Evolutionary conservation across 2,888 invertebrate genomes (phyloP), one percentile per base, ranked within the genome.

Genomic region (Coleophora flavipennella): DNA sequence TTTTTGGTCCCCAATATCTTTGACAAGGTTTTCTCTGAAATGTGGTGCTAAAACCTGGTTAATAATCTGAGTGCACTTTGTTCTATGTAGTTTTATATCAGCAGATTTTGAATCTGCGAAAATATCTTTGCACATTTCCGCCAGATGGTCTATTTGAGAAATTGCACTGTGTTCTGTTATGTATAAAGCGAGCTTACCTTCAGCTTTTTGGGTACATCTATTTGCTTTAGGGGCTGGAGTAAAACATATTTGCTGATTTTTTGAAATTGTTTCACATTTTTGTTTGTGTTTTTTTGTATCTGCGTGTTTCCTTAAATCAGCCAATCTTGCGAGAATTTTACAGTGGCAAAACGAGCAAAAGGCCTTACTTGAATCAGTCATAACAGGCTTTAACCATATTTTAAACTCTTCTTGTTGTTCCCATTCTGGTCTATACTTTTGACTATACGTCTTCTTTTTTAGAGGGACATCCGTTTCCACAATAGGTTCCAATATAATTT

Each of bases 21-120:
- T 35, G 11, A 43, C 11, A 41, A 45, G 40, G 35, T 43, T 35
- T 39, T 42, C 31, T 31, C 37, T 34, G 13, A 45, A 45, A 36
- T 47, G 40, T 31, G 43, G 43, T 20, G 42, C 42, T 31, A 47
- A 32, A 2, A 48, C 47, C 25, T 45, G 32, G 13, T 40, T 41
- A 13, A 45, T 43, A 36, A 48, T 38, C 20, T 43, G 28, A 13
- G 41, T 45, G 34, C 47, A 45, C n/a, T 46, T 46, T 10, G 47
- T 48, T 3, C 40, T 29, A 31, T 46, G 39, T 3, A 46, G 1
- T 33, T 33, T 39, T 36, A 47, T 31, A 27, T 38, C 36, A 14
- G 36, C 14, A 35, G 37, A 32, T 40, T 44, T 44, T 20, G 38
- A 40, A 36, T 42, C 42, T 28, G 12, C 29, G 8, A 48, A 46